Evolutionary conservation across 2,113 vertebrate species (phyloP), one percentile per base, ranked within the genome.

Genomic region (Suncus etruscus): DNA sequence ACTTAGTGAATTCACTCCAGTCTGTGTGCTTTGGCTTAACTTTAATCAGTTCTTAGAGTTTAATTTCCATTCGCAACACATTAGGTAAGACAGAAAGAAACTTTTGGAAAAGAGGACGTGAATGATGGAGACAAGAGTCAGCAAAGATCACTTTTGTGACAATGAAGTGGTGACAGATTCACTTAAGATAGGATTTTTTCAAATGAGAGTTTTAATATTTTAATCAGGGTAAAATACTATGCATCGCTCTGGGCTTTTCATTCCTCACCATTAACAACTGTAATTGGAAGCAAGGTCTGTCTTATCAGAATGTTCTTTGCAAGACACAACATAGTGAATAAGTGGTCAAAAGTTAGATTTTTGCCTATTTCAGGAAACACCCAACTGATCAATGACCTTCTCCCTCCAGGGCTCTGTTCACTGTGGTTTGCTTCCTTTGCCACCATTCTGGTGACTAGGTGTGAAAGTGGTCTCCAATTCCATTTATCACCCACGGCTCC

Each of bases 201-300:
- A 29, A 0, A 6, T 31, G 58, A 63, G 12, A 25, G 39, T 20
- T 65, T 20, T 58, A 14, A 16, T 3, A 31, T 20, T 65, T 20
- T 58, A 14, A 16, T 3, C 11, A 15, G 32, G 24, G 32, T 16
- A 22, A 45, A 82, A 27, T 1, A 3, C 32, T 70, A 32, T 74
- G n/a, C 22, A 61, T 92, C 65, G 7, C 68, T 63, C 31, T 88
- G 91, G 83, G 48, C 79, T 95, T 95, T 90, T 86, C 83, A 83
- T 2, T 0, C 2, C 18, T 66, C 2, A 6, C 58, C 4, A 2
- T 24, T 11, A 2, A 24, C 39, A 20, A 10, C 69, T 65, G n/a
- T 45, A 16, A 79, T 75, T 6, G 20, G 74, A 3, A 47, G n/a
- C 32, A 94, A 94, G 58, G 24, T 66, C 25, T 3, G 1, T 25